These are phyloP conservation scores for Lerista edwardsae DNA, from an alignment of 2,797 vertebrate genomes.

Conservation along the genomic window DNA sequence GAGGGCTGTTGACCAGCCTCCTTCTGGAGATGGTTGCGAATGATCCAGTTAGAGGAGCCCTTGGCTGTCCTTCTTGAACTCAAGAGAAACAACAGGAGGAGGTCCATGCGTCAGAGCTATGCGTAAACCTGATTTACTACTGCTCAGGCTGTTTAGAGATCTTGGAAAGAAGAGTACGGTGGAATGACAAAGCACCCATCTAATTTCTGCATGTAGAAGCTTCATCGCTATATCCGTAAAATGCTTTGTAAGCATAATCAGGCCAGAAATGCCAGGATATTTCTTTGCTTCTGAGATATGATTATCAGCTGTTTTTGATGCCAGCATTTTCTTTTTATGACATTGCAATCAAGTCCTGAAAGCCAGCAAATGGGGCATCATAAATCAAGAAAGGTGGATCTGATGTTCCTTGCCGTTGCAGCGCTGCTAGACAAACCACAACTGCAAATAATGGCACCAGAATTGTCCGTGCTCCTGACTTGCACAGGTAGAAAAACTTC, in stretches of 20 bases:
- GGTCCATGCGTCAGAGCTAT: neutral
- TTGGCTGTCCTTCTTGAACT: neutral
- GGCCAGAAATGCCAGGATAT: neutral
- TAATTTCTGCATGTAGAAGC: neutral
- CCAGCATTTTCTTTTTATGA: neutral
- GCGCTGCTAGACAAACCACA: neutral
- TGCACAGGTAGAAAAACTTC: conserved; percentile 33
- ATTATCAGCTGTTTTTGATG: conserved; percentile 18
- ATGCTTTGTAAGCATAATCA: conserved; percentile 22
- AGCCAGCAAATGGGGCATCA: neutral
- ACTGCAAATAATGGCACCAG: conserved; percentile 10
- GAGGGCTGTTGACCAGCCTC: too few species aligned
- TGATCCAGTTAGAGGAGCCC: neutral
- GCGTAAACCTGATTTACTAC: conserved; percentile 19
- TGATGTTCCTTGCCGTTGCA: neutral
- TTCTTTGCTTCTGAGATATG: conserved; percentile 1
- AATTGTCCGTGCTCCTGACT: conserved; percentile 15
- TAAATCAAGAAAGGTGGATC: neutral
- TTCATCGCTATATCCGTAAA: conserved; percentile 10
- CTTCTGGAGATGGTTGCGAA: neutral
- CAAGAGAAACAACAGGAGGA: neutral
- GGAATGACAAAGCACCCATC: conserved; percentile 16
- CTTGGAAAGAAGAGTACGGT: neutral
- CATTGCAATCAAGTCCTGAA: conserved; percentile 15
- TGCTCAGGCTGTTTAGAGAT: conserved; percentile 18